These are phyloP conservation scores for Typhlichthys subterraneus DNA, from an alignment of 2,797 vertebrate species.

Conservation along the genomic window DNA sequence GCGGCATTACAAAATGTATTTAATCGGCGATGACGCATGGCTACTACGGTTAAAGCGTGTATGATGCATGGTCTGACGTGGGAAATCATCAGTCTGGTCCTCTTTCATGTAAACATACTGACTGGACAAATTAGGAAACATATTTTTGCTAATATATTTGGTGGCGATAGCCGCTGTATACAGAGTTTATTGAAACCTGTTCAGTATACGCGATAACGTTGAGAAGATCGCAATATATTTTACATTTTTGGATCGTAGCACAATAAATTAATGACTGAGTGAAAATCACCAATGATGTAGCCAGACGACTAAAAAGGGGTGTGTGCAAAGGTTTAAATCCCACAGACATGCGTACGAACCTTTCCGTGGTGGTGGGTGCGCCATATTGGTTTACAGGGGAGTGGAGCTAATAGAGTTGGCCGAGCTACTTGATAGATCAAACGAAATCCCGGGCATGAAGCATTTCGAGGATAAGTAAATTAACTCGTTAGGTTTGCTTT, in stretches of 20 bases:
- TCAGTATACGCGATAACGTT: too few species aligned
- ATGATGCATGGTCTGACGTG: too few species aligned
- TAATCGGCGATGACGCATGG: too few species aligned
- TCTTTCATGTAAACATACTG: neutral
- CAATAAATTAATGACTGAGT: slow-evolving; percentile 1
- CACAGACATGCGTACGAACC: slow-evolving; percentile 80
- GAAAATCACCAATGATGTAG: neutral
- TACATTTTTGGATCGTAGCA: too few species aligned
- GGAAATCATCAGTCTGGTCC: neutral
- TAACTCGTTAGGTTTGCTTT: slow-evolving; percentile 44
- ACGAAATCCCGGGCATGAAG: slow-evolving; percentile 59
- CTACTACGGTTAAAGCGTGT: too few species aligned
- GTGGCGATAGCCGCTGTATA: too few species aligned
- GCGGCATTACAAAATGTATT: too few species aligned
- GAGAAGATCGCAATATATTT: too few species aligned
- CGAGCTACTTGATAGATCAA: slow-evolving; percentile 52
- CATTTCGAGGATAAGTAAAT: slow-evolving; percentile 45
- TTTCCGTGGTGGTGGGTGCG: slow-evolving; percentile 71
- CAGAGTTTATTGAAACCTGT: too few species aligned
- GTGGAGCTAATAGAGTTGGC: slow-evolving; percentile 52
- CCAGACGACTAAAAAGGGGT: slow-evolving; percentile 44
- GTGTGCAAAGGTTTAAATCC: slow-evolving; percentile 83
- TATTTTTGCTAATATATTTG: too few species aligned
- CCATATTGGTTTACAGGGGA: slow-evolving; percentile 80
- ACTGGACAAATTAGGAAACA: too few species aligned